Evolutionary conservation across 64 coral and sea anemone species (phyloP).

Genomic region (Pocillopora verrucosa): DNA sequence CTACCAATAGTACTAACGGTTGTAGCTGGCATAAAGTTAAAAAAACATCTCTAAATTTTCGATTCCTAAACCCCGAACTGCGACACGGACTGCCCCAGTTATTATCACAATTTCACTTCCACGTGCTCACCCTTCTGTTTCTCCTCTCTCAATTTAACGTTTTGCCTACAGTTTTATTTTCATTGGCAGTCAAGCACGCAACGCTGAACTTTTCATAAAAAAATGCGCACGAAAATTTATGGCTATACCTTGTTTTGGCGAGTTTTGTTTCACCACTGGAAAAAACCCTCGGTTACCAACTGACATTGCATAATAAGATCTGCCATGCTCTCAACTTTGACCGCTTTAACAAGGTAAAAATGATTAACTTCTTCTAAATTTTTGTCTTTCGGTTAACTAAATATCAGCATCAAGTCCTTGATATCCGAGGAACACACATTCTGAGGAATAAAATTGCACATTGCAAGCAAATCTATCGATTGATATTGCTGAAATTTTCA

Average conservation of each 20-base stretch:
- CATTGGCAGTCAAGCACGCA: no score
- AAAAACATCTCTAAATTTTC: background rate
- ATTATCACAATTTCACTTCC: background rate
- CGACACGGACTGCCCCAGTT: background rate
- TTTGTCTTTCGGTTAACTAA: background rate
- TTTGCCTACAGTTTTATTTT: no score
- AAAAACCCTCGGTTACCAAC: background rate
- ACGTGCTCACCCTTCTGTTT: background rate
- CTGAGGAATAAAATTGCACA: background rate
- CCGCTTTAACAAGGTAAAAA: background rate
- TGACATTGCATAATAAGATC: background rate
- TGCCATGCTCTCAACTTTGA: constrained; percentile 2
- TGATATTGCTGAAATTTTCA: background rate
- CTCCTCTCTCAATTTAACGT: no score
- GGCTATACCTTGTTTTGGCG: background rate
- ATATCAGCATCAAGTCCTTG: background rate
- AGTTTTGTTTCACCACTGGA: background rate
- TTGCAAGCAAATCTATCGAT: background rate
- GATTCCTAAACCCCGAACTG: background rate
- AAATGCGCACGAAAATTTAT: background rate
- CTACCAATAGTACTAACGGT: no score
- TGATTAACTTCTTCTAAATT: constrained; percentile 11
- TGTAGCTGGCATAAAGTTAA: background rate
- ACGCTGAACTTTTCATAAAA: no score
- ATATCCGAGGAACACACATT: background rate